Evolutionary conservation across 1,140 invertebrate species (phyloP).

Genomic region (Physella acuta): DNA sequence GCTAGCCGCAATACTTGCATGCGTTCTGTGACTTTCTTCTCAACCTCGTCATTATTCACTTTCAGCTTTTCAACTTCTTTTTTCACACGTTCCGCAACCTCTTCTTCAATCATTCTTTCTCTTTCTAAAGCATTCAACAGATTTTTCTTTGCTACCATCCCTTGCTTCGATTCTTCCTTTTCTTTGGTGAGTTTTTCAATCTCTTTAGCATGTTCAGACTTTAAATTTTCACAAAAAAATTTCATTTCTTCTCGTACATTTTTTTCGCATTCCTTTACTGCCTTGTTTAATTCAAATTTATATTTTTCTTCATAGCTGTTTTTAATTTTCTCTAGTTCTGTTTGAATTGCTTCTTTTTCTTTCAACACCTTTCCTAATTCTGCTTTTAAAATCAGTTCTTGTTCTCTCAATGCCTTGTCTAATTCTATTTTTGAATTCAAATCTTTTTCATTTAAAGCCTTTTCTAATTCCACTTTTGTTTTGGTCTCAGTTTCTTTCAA

Average conservation of each 20-base stretch:
- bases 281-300: background rate
- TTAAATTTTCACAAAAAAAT: background rate
- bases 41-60: background rate
- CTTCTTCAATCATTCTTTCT: background rate
- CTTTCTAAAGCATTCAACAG: background rate
- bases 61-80: slow-evolving; percentile 14
- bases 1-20: background rate
- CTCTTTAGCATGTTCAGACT: background rate
- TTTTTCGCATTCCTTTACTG: background rate
- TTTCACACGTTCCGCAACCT: background rate
- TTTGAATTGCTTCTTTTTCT: too few relatives aligned
- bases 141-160: background rate
- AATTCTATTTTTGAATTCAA: too few relatives aligned
- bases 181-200: background rate
- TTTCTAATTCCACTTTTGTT: too few relatives aligned
- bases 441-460: background rate
- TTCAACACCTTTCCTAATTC: too few relatives aligned
- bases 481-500: too few relatives aligned
- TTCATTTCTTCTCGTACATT: background rate
- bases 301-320: background rate
- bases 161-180: background rate
- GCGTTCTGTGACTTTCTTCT: background rate
- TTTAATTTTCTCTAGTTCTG: too few relatives aligned
- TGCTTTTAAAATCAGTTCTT: too few relatives aligned
- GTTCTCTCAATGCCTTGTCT: too few relatives aligned